Evolutionary conservation across 2,113 vertebrate species (phyloP).

Genomic region (Sturnira hondurensis): DNA sequence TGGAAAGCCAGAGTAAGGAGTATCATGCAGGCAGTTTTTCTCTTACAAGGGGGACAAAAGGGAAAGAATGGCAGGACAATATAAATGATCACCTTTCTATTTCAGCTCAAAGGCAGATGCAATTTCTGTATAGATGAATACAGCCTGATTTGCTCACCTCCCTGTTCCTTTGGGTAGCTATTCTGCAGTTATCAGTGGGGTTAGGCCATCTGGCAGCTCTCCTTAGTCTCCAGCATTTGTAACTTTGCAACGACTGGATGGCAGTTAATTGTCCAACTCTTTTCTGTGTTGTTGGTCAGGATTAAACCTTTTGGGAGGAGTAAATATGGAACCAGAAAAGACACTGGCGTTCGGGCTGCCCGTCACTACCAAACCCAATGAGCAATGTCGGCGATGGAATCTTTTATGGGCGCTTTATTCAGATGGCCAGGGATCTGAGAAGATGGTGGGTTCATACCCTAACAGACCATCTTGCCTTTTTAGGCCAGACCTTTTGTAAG

Average conservation of each 20-base stretch:
- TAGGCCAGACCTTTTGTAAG: too few relatives aligned
- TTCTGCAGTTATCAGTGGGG: not conserved
- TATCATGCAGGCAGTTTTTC: not conserved
- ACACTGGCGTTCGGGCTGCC: too few relatives aligned
- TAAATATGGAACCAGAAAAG: not conserved
- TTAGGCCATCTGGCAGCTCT: not conserved
- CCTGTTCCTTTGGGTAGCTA: not conserved
- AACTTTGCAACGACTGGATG: not conserved
- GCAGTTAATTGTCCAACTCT: not conserved
- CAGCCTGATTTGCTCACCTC: not conserved
- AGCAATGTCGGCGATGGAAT: too few relatives aligned
- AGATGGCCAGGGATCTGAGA: too few relatives aligned
- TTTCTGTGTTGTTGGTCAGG: not conserved
- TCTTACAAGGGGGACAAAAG: not conserved
- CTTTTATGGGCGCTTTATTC: too few relatives aligned
- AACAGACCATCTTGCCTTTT: too few relatives aligned
- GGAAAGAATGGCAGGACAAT: not conserved
- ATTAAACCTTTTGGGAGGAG: not conserved
- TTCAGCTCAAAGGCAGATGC: not conserved
- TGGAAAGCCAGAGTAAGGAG: not conserved
- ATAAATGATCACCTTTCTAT: slow-evolving; percentile 25
- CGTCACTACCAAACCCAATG: too few relatives aligned
- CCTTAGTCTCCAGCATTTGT: not conserved
- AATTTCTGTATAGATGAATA: slow-evolving; percentile 15
- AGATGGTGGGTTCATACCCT: too few relatives aligned